These are phyloP conservation scores for Pampus argenteus DNA, from an alignment of 2,797 vertebrate species.

Conservation along the genomic window DNA sequence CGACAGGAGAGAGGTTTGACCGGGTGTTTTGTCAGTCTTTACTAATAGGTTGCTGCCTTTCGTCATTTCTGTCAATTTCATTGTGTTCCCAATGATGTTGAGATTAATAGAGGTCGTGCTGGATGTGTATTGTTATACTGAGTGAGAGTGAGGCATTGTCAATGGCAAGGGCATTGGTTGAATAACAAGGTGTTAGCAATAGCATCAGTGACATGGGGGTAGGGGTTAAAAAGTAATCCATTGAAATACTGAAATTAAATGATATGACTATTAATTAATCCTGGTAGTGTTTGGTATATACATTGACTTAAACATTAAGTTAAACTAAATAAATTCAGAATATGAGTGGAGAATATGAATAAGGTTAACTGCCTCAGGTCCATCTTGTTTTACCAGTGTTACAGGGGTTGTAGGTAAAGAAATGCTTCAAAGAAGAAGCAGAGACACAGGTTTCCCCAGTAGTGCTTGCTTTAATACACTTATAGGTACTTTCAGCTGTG, in stretches of 20 bases:
- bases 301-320: no score
- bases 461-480: not conserved
- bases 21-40: slow-evolving; percentile 44
- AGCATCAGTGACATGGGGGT: not conserved
- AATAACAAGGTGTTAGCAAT: slow-evolving; percentile 25
- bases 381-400: not conserved
- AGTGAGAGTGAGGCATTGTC: slow-evolving; percentile 41
- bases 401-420: not conserved
- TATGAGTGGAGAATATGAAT: not conserved
- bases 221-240: not conserved
- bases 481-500: not conserved
- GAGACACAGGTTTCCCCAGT: not conserved
- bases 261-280: not conserved
- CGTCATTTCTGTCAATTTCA: slow-evolving; percentile 43
- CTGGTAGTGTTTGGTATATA: not conserved
- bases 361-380: not conserved
- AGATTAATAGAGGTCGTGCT: slow-evolving; percentile 52
- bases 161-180: slow-evolving; percentile 25
- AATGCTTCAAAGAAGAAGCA: not conserved
- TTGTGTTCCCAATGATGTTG: slow-evolving; percentile 31
- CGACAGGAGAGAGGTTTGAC: slow-evolving; percentile 41
- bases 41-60: slow-evolving; percentile 37
- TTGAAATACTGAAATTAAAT: not conserved
- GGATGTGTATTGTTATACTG: slow-evolving; percentile 25
- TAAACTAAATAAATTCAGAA: not conserved